Conservation (phyloP, 2,888 invertebrate species). For the Beris chalybata region DNA sequence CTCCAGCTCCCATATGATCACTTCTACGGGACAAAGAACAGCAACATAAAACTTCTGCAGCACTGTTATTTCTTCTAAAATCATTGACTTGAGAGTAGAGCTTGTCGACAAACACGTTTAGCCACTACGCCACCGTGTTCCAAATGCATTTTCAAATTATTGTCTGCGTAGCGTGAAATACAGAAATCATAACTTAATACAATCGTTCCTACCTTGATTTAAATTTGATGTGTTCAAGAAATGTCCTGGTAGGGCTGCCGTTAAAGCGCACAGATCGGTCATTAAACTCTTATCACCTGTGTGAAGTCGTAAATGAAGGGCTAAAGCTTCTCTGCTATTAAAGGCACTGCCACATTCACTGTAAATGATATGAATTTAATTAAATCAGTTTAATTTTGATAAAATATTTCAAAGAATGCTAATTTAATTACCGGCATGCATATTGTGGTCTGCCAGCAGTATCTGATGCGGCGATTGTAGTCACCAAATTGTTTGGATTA, state of each 20-base stretch:
- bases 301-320: slow-evolving; percentile 77
- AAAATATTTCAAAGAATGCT: neutral
- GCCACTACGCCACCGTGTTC: too few species aligned
- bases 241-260: slow-evolving; percentile 73
- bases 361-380: slow-evolving; percentile 12
- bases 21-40: too few species aligned
- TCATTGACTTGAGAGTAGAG: too few species aligned
- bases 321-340: slow-evolving; percentile 73
- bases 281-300: slow-evolving; percentile 79
- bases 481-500: slow-evolving; percentile 52
- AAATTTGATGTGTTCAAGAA: slow-evolving; percentile 58
- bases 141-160: too few species aligned
- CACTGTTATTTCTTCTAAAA: too few species aligned
- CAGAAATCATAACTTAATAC: too few species aligned
- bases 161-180: too few species aligned
- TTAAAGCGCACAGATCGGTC: slow-evolving; percentile 78
- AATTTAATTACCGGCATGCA: slow-evolving; percentile 52
- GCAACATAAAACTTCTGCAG: too few species aligned
- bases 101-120: too few species aligned
- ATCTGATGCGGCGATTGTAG: slow-evolving; percentile 53
- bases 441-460: slow-evolving; percentile 54
- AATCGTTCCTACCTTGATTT: slow-evolving; percentile 48
- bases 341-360: slow-evolving; percentile 68
- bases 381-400: neutral
- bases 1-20: too few species aligned